A percentile compares a stretch with the other conserved stretches of the same genome.
These are phyloP conservation scores for Corythornis madagascariensis DNA, from an alignment of 2,113 vertebrate species.

Conservation along the genomic window DNA sequence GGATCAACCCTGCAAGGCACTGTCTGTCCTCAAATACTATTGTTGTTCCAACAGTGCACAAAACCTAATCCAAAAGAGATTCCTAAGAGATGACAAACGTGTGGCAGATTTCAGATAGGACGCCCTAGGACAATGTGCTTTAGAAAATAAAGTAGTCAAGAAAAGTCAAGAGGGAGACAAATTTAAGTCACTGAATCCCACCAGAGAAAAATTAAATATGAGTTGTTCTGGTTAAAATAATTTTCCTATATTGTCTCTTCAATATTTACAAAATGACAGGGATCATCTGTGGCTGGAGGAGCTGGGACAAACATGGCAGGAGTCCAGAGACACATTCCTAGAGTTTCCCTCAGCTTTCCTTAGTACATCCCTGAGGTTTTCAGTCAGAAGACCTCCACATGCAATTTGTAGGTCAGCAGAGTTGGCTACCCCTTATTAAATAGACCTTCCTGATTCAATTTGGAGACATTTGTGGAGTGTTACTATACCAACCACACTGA, in stretches of 20 bases:
- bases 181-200: neutral
- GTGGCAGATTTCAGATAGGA: neutral
- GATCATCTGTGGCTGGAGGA: neutral
- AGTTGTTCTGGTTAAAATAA: neutral
- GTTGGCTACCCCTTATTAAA: neutral
- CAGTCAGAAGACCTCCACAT: neutral
- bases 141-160: neutral
- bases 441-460: neutral
- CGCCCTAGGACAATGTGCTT: neutral
- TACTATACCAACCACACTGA: neutral
- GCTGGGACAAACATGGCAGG: neutral
- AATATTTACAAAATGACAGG: neutral
- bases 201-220: neutral
- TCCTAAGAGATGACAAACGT: slow-evolving; percentile 5
- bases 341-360: neutral
- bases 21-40: neutral
- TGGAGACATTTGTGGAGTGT: neutral
- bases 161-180: neutral
- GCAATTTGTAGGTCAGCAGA: neutral
- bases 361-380: neutral
- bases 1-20: slow-evolving; percentile 5
- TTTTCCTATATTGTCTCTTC: neutral
- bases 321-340: neutral
- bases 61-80: neutral
- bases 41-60: neutral